A percentile compares a stretch with the other conserved stretches of the same genome.
Conservation (phyloP, 2,113 vertebrate genomes). For the Ascaphus truei region DNA sequence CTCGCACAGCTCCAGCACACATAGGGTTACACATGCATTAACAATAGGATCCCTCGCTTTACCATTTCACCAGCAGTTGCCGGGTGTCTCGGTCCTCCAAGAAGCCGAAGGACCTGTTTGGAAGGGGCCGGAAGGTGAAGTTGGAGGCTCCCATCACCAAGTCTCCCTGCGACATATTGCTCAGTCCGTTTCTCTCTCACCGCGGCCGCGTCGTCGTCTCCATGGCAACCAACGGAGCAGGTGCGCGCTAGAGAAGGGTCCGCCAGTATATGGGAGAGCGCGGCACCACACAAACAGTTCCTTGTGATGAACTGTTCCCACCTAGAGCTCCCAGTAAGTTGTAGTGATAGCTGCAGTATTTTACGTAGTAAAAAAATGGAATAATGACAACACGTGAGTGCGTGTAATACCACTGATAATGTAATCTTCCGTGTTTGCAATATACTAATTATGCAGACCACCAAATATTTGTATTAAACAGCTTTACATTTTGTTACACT, state of each 20-base stretch:
- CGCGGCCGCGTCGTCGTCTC: constrained; percentile 25
- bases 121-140: constrained; percentile 53
- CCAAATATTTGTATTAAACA: too few relatives aligned
- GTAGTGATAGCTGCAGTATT: too few relatives aligned
- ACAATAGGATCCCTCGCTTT: constrained; percentile 33
- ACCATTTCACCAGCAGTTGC: constrained; percentile 65
- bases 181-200: accelerated
- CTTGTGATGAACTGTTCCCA: too few relatives aligned
- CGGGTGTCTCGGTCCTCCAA: constrained; percentile 42
- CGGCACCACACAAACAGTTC: background rate
- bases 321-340: too few relatives aligned
- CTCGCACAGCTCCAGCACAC: too few relatives aligned
- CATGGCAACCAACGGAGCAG: constrained; percentile 32
- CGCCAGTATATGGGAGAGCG: background rate
- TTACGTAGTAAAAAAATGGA: too few relatives aligned
- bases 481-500: too few relatives aligned
- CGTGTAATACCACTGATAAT: too few relatives aligned
- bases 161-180: constrained; percentile 43
- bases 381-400: too few relatives aligned
- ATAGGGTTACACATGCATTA: too few relatives aligned
- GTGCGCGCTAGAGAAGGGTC: accelerated
- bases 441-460: too few relatives aligned
- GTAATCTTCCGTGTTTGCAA: too few relatives aligned
- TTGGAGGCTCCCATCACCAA: accelerated
- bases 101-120: constrained; percentile 51